These are phyloP conservation scores for Menidia beryllina DNA, from an alignment of 2,113 vertebrate species.

Conservation along the genomic window DNA sequence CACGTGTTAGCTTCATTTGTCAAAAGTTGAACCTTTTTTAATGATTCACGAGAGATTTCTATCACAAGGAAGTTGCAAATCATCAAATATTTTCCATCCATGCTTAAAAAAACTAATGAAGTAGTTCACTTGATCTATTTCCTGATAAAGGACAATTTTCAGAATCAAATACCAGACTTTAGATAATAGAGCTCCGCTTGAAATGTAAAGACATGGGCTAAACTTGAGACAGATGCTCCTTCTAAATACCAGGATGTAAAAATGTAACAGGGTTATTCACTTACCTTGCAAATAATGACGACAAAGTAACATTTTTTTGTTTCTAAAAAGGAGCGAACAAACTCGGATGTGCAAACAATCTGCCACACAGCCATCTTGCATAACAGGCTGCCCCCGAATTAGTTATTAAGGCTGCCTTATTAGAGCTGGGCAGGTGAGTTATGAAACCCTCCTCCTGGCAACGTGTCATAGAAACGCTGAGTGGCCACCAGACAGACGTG, in stretches of 20 bases:
- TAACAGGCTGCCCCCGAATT: constrained; percentile 56
- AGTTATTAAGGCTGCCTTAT: constrained; percentile 61
- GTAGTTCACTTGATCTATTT: background rate
- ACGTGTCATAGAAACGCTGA: constrained; percentile 6
- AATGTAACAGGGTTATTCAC: constrained; percentile 30
- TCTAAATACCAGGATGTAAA: background rate
- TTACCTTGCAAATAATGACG: constrained; percentile 2
- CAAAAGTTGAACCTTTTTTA: background rate
- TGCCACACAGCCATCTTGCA: constrained; percentile 32
- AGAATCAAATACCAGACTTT: too few species aligned
- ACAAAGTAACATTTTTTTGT: background rate
- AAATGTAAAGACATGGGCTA: too few species aligned
- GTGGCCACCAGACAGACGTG: background rate
- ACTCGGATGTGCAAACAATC: background rate
- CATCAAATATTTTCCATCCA: background rate
- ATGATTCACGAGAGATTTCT: background rate
- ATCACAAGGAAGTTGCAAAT: background rate
- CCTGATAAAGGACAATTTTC: background rate
- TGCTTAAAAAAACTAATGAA: background rate
- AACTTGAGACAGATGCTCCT: too few species aligned
- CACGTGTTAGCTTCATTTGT: background rate
- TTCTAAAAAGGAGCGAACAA: background rate
- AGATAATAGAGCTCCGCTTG: too few species aligned
- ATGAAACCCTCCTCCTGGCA: constrained; percentile 51
- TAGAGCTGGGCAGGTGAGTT: constrained; percentile 61